Base-by-base conservation (phyloP, 2,888 invertebrate genomes). In the Torymus auratus region DNA sequence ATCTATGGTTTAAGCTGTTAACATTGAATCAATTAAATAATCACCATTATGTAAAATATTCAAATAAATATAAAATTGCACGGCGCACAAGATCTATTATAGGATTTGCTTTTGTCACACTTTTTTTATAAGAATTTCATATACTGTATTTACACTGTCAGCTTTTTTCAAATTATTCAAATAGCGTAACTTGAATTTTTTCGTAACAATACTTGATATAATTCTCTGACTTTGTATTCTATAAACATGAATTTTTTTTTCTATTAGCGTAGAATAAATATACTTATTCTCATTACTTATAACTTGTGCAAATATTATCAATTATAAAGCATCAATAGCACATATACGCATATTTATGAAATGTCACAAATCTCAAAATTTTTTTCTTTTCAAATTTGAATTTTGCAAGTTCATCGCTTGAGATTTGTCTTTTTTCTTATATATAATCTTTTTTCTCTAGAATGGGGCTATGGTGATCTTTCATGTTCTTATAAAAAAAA, bases 381-480 rank as follows among this genome's bases (percentile, higher is more conserved):
- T 73, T 73, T 61, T 20, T 56, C 64, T 73, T 41, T 62, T 72
- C 28, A 28, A 28, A 28, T 72, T 60, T 23, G 28, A 76, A 76
- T 55, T 69, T 69, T 69, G 76, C 77, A 70, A 75, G 60, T 68
- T 28, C 53, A 41, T 77, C 55, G 77, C 69, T 77, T 77, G 12
- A 76, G 50, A 76, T 69, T 76, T 61, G 28, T 62, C 68, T 77
- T 77, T 17, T 28, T 62, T 28, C 58, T n/a, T 68, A 3, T 7
- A 4, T 71, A 20, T n/a, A 41, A 7, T 56, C 17, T 61, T 20
- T 41, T 60, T 58, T 76, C 17, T 58, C 50, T 60, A 14, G 53
- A 69, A 65, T 41, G 28, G 20, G 62, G 71, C 71, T 78, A 78
- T 78, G 77, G 70, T 78, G 77, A 78, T 78, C 14, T 78, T 78